Conservation (phyloP, 2,888 invertebrate genomes). For the Seladonia tumulorum region DNA sequence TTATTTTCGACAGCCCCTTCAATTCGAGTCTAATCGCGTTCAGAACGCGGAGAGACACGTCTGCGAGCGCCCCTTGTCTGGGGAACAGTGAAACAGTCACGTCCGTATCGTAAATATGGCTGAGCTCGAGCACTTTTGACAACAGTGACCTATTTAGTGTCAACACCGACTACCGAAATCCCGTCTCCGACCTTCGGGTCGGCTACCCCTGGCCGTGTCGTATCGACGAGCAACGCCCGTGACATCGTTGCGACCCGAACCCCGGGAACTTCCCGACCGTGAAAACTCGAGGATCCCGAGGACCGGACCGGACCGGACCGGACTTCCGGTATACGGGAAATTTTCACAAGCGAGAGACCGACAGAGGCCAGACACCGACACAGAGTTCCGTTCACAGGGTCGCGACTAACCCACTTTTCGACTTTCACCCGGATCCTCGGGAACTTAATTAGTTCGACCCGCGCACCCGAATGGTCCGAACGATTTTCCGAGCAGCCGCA, state of each 20-base stretch:
- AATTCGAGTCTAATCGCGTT: not conserved
- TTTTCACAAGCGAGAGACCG: not conserved
- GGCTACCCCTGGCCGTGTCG: not conserved
- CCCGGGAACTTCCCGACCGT: not conserved
- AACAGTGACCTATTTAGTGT: slow-evolving; percentile 8
- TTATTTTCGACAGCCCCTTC: not conserved
- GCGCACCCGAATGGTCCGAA: not conserved
- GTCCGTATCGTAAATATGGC: slow-evolving; percentile 1
- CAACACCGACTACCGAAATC: not conserved
- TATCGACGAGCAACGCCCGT: not conserved
- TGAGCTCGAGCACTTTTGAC: not conserved
- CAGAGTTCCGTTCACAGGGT: not conserved
- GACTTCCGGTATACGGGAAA: slow-evolving; percentile 6
- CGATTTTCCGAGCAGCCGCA: not conserved
- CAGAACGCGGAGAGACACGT: not conserved
- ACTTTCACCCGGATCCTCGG: not conserved
- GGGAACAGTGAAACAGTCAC: not conserved
- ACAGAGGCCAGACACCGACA: not conserved
- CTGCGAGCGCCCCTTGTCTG: not conserved
- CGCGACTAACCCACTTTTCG: slow-evolving; percentile 8
- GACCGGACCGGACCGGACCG: not conserved
- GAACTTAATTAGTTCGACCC: not conserved
- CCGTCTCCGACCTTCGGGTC: not conserved
- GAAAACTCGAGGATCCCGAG: slow-evolving; percentile 1
- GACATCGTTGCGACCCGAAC: not conserved